Base-by-base conservation (phyloP, 2,113 vertebrate genomes). In the Thalassarche chlororhynchos region DNA sequence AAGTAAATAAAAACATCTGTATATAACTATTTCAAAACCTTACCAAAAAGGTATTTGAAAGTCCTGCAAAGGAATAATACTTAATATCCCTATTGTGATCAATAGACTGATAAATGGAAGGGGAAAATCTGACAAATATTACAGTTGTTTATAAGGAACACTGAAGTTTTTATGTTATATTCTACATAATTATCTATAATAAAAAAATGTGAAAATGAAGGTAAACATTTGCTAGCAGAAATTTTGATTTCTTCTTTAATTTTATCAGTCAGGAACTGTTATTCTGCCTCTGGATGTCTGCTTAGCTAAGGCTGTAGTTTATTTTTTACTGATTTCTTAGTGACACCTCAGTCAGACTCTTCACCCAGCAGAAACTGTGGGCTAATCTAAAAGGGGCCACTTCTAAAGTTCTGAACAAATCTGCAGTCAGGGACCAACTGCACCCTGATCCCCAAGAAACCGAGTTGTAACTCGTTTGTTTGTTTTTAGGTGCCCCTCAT, bases 381-480 rank as follows among this genome's bases (percentile, higher is more conserved):
- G 7, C 54, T 38, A 15, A 31, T 2, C 29, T 12, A 70, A 12
- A 4, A 78, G 31, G 28, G 5, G 24, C 9, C 40, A 13, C 10
- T 69, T 52, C 15, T 40, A 1, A 49, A 62, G 6, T 26, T 14
- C 24, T 2, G 8, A 24, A n/a, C 14, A 55, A 34, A 28, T 11
- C 34, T 18, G 19, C 8, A 5, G 18, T 1, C 24, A 36, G 13
- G 21, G 26, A n/a, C 13, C 26, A 34, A 3, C 7, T 2, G 5
- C 28, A 49, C 12, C 34, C 12, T 5, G 57, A 31, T 9, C 9
- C 34, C 46, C 38, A 87, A 8, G 8, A 65, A 21, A 8, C 4
- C 1, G 20, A 31, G 8, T 0, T 17, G 9, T 3, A 13, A 2
- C 10, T 31, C 11, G 4, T 47, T 29, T 9, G 13, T 9, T 40